phyloP scores from a whole-genome alignment of 2,113 vertebrate genomes.

The Hemichromis elongatus region DNA sequence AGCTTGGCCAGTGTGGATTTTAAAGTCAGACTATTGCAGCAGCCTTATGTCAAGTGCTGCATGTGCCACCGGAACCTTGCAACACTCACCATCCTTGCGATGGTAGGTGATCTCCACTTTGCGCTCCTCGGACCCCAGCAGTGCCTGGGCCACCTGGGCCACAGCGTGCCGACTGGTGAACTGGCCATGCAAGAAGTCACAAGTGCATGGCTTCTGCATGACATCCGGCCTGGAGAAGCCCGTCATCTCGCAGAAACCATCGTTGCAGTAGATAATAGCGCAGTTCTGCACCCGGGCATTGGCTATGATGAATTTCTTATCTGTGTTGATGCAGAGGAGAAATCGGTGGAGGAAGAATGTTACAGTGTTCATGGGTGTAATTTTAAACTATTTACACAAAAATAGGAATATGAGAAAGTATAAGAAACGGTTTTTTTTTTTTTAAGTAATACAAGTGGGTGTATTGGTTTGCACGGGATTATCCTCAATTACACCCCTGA shows the following conservation, averaged over 20 bases:
- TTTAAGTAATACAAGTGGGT: not conserved
- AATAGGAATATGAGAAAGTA: not conserved
- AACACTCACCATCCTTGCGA: constrained; percentile 89
- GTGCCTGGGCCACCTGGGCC: constrained; percentile 89
- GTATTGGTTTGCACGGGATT: not conserved
- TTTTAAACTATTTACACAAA: not conserved
- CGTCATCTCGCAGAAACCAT: constrained; percentile 95
- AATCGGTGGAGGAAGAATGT: constrained; percentile 14
- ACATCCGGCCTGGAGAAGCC: constrained; percentile 94
- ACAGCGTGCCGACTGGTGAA: constrained; percentile 87
- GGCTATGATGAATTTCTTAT: constrained; percentile 98
- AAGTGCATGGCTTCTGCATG: constrained; percentile 95
- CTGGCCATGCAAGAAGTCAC: constrained; percentile 92
- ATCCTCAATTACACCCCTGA: not conserved
- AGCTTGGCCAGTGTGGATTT: not conserved
- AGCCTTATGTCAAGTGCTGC: not conserved
- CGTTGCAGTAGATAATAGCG: constrained; percentile 97
- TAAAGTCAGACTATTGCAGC: not conserved
- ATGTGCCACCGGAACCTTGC: not conserved
- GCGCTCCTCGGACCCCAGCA: constrained; percentile 91
- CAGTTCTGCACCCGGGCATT: constrained; percentile 95
- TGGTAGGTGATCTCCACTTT: constrained; percentile 95
- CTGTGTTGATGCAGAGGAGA: constrained; percentile 65
- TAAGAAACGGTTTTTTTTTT: not conserved
- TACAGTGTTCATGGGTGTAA: not conserved